Conservation (phyloP, 2,797 vertebrate genomes). For the Selene dorsalis region DNA sequence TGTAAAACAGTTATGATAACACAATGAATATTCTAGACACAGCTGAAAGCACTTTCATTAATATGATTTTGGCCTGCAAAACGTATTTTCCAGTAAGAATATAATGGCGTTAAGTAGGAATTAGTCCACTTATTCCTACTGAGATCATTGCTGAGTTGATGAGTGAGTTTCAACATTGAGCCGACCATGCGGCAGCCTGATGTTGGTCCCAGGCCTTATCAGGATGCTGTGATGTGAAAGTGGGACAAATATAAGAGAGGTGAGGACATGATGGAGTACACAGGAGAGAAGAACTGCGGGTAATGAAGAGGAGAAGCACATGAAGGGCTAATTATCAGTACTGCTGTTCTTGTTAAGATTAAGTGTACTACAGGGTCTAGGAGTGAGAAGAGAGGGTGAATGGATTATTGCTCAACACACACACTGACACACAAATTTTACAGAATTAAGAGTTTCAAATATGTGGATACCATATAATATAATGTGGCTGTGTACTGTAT, state of each 20-base stretch:
- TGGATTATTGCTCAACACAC: constrained; percentile 24
- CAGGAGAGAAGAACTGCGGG: constrained; percentile 43
- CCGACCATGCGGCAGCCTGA: constrained; percentile 27
- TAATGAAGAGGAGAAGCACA: constrained; percentile 40
- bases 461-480: constrained; percentile 16
- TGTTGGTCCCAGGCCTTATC: constrained; percentile 57
- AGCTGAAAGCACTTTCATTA: constrained; percentile 62
- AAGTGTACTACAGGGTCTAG: constrained; percentile 28
- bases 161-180: constrained; percentile 50
- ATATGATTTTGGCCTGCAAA: constrained; percentile 55
- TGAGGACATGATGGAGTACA: constrained; percentile 47
- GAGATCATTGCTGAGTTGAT: constrained; percentile 39
- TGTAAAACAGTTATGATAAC: constrained; percentile 65
- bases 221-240: constrained; percentile 59
- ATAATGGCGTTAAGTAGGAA: constrained; percentile 55
- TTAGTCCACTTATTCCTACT: constrained; percentile 35
- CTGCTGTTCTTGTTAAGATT: constrained; percentile 51
- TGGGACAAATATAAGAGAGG: constrained; percentile 62
- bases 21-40: constrained; percentile 59
- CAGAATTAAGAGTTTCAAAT: constrained; percentile 3
- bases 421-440: not conserved
- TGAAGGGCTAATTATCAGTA: constrained; percentile 56
- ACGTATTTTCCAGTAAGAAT: constrained; percentile 37
- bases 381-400: constrained; percentile 10
- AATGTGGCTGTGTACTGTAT: constrained; percentile 6